Conservation (phyloP, 2,113 vertebrate species). For the Corvus cornix region DNA sequence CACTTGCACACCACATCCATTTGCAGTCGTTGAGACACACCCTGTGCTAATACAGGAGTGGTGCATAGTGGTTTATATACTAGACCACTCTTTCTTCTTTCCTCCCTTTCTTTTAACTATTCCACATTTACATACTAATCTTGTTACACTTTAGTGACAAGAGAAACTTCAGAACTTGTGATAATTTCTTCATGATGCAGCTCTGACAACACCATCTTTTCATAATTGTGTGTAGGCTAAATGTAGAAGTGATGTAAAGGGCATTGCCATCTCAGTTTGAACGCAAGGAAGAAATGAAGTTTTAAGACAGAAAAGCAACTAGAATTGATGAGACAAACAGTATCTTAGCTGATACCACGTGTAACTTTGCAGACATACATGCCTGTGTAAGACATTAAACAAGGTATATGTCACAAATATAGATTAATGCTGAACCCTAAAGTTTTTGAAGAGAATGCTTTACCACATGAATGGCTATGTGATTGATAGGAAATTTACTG, state of each 20-base stretch:
- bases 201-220: background rate
- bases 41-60: background rate
- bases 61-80: background rate
- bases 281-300: background rate
- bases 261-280: background rate
- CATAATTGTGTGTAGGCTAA: background rate
- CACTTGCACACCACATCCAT: fast-evolving
- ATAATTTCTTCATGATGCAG: background rate
- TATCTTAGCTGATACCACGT: background rate
- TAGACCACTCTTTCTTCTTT: background rate
- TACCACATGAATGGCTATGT: background rate
- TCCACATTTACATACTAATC: background rate
- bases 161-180: background rate
- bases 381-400: background rate
- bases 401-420: background rate
- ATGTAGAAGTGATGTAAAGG: background rate
- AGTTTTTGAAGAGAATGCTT: background rate
- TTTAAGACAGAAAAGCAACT: background rate
- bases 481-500: background rate
- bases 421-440: background rate
- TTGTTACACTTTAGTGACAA: background rate
- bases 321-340: background rate
- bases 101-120: background rate
- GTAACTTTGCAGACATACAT: background rate
- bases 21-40: background rate